Base-by-base conservation (phyloP, 2,113 vertebrate species). In the Tetraodon nigroviridis region DNA sequence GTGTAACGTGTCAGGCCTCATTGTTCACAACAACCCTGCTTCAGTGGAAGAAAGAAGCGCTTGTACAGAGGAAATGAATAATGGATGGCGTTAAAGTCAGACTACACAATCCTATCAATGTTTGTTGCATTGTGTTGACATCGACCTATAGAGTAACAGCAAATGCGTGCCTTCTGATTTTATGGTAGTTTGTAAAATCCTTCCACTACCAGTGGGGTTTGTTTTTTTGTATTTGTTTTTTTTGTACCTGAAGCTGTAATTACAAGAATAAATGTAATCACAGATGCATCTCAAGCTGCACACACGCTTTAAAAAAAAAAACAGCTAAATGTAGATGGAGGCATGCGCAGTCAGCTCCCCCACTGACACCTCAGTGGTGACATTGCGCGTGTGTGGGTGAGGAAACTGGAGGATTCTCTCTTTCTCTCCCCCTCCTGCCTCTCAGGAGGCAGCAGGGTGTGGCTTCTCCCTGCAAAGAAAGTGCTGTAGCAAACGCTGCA, bases 371-470 rank as follows among this genome's bases (percentile, higher is more conserved):
- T 81, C 62, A 41, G 32, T 59, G 69, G 57, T 65, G 76, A 72
- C 58, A 78, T 66, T 17, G 24, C 49, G 8, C 5, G n/a, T 46
- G 44, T 32, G 2, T 27, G 13, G 60, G 55, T 19, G 61, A 62
- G 53, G 54, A 58, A 56, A 53, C 46, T 62, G 56, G 50, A 61
- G 44, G 64, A 82, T 47, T 66, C 63, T 58, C 58, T 51, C 58
- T 55, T 32, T 58, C 62, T 41, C 67, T 15, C 24, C 24, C 4
- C 14, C 15, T 21, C 8, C 20, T n/a, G 8, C 17, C 21, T 69
- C 47, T 66, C 61, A 69, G 55, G 68, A 73, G 68, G 69, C 70
- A 78, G 61, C 71, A 82, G 84, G 82, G 86, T 81, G 84, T 86
- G 84, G 82, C 65, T 51, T 70, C 57, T 58, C 62, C 75, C 55